Percentiles rank a stretch among this genome's conserved stretches.
phyloP scores from a whole-genome alignment of 2,888 invertebrate genomes.

The Machimus atricapillus region DNA sequence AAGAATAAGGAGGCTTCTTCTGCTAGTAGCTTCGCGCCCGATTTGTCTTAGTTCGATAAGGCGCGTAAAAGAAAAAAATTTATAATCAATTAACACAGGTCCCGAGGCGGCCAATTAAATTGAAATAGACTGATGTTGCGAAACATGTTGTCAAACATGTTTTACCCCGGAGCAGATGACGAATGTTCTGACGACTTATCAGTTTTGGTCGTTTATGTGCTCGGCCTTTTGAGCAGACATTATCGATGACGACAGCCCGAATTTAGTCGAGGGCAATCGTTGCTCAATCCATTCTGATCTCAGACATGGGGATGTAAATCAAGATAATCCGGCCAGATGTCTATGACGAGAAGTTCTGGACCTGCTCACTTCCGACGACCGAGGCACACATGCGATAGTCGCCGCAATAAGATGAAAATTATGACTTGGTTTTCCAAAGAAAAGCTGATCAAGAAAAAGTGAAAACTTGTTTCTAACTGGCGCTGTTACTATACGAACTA shows the following conservation, averaged over 20 bases:
- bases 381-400: not conserved
- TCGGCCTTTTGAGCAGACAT: not conserved
- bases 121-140: not conserved
- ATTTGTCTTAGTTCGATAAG: not conserved
- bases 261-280: not conserved
- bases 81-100: not conserved
- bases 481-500: not conserved
- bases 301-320: not conserved
- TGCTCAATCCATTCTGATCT: not conserved
- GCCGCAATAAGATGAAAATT: not conserved
- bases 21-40: not conserved
- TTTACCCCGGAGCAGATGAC: not conserved
- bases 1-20: not conserved
- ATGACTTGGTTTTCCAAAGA: not conserved
- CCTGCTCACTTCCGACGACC: not conserved
- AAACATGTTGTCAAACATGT: not conserved
- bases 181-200: not conserved
- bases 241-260: not conserved
- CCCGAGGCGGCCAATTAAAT: not conserved
- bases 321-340: not conserved
- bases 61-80: not conserved
- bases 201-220: not conserved
- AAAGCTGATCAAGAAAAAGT: not conserved
- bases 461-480: not conserved
- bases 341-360: not conserved